Percentiles rank a stretch among this genome's conserved stretches.
These are phyloP conservation scores for Pteronura brasiliensis DNA, from an alignment of 2,113 vertebrate genomes.

Conservation along the genomic window DNA sequence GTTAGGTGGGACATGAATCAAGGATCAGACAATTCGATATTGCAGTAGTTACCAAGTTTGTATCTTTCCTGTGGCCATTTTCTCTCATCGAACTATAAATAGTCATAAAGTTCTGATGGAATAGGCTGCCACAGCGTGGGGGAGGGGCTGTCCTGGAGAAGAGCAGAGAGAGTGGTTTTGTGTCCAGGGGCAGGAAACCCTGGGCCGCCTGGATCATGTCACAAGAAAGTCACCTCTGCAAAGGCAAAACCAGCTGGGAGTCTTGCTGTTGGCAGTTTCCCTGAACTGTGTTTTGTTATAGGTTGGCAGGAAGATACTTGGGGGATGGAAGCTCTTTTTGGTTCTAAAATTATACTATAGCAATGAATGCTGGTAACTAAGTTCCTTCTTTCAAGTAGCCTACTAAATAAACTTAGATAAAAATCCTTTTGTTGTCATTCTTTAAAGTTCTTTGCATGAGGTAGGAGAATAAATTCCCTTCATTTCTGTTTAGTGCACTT, in stretches of 20 bases:
- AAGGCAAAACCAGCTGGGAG: neutral
- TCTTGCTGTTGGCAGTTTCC: neutral
- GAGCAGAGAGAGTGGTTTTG: neutral
- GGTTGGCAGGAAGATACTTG: neutral
- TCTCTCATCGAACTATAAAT: neutral
- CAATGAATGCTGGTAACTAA: neutral
- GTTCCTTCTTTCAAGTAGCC: constrained; percentile 36
- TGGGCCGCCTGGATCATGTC: neutral
- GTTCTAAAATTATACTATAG: constrained; percentile 33
- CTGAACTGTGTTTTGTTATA: neutral
- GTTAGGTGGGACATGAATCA: neutral
- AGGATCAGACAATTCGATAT: neutral
- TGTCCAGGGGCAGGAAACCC: neutral
- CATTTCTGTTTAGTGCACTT: neutral
- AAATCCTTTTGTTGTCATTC: neutral
- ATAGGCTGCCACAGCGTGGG: neutral
- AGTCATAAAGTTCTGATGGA: neutral
- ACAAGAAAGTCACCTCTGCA: neutral
- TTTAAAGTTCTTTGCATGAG: neutral
- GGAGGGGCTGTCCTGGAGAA: neutral
- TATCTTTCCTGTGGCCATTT: neutral
- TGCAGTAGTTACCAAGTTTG: neutral
- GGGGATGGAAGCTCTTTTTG: neutral
- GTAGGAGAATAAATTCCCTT: neutral
- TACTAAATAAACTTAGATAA: neutral